Evolutionary conservation across 37 sponge, comb jelly and placozoan species (phyloP).

Genomic region (Hexactinellida sp.): DNA sequence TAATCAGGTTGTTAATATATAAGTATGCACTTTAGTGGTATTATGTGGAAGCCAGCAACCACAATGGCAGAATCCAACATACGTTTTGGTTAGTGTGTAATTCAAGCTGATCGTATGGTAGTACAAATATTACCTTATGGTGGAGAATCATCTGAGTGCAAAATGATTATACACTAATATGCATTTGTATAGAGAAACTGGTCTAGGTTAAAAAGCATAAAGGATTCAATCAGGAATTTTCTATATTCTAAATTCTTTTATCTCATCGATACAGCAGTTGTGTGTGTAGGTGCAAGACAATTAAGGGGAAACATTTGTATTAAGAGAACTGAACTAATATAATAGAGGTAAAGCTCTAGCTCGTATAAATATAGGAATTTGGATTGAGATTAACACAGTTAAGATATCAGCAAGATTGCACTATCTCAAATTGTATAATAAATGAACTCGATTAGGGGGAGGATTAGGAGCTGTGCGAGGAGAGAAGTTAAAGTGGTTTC

Average conservation of each 20-base stretch:
- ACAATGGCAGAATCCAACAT: constrained; percentile 2
- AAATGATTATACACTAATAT: constrained; percentile 8
- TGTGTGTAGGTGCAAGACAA: not conserved
- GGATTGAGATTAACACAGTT: not conserved
- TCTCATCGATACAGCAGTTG: not conserved
- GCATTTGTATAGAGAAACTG: not conserved
- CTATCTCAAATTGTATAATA: not conserved
- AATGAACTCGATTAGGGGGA: not conserved
- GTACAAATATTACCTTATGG: constrained; percentile 12
- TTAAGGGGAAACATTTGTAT: not conserved
- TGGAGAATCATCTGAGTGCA: constrained; percentile 17
- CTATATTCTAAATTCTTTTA: not conserved
- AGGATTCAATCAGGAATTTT: not conserved
- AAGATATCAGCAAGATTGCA: not conserved
- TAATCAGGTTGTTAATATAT: not conserved
- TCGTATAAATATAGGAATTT: not conserved
- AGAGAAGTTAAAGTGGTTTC: constrained; percentile 30
- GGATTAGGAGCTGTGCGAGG: not conserved
- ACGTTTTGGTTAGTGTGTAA: not conserved
- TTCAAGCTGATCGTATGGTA: not conserved
- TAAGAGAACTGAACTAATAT: not conserved
- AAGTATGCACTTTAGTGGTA: not conserved
- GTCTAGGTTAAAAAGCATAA: not conserved
- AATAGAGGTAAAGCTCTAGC: not conserved
- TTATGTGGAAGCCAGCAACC: constrained; percentile 2